Evolutionary conservation across 2,113 vertebrate genomes (phyloP).

Genomic region (Notothenia coriiceps): DNA sequence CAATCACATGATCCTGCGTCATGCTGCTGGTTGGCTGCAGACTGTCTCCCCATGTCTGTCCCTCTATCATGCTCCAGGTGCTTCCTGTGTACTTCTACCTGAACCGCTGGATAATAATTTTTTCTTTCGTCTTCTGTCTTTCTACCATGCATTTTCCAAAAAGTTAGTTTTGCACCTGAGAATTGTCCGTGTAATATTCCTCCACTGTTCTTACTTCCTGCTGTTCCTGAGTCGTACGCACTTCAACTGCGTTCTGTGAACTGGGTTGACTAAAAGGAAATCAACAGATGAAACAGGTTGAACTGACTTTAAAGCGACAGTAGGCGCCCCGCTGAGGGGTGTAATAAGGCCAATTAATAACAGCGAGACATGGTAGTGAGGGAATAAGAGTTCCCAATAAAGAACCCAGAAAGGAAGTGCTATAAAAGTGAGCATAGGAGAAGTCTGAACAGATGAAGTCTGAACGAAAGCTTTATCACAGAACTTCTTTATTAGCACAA

Average conservation of each 20-base stretch:
- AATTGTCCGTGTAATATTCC: neutral
- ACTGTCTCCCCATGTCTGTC: neutral
- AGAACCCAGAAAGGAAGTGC: constrained; percentile 27
- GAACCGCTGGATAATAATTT: neutral
- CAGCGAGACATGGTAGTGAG: constrained; percentile 21
- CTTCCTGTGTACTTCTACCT: neutral
- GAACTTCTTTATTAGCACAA: neutral
- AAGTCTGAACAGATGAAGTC: constrained; percentile 11
- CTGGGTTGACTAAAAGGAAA: neutral
- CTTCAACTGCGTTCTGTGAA: constrained; percentile 22
- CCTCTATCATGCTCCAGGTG: neutral
- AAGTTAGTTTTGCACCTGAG: neutral
- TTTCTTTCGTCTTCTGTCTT: neutral
- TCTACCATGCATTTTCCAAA: neutral
- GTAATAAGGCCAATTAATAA: constrained; percentile 53
- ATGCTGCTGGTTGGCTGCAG: no score
- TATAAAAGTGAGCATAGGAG: neutral
- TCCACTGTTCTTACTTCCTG: neutral
- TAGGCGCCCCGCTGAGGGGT: constrained; percentile 25
- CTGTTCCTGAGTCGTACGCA: constrained; percentile 6
- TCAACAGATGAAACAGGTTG: constrained; percentile 34
- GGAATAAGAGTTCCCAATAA: neutral
- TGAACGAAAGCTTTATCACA: neutral
- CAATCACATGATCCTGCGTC: no score
- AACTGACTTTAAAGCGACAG: constrained; percentile 37